Percentiles rank a stretch among this genome's conserved stretches.
These are phyloP conservation scores for Clytia hemisphaerica DNA, from an alignment of 30 jellyfish, hydroid and myxozoan genomes.

Conservation along the genomic window DNA sequence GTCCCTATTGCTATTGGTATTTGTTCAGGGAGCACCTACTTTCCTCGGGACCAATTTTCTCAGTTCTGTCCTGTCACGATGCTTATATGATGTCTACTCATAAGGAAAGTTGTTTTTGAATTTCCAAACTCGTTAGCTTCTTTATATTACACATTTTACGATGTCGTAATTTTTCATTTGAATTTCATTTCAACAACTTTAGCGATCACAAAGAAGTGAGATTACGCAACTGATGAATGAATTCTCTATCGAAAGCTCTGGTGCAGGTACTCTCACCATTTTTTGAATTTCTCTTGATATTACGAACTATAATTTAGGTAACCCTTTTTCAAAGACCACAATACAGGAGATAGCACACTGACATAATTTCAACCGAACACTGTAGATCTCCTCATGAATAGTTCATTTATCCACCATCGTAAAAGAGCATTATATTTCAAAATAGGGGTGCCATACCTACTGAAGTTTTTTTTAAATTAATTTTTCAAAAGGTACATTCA, in stretches of 20 bases:
- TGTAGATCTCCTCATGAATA: no score
- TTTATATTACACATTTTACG: background rate
- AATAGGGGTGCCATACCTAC: no score
- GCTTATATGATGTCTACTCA: background rate
- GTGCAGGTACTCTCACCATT: background rate
- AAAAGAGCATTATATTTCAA: no score
- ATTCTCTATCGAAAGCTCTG: slow-evolving; percentile 53
- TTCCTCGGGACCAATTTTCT: no score
- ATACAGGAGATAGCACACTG: background rate
- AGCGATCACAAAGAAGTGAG: slow-evolving; percentile 56
- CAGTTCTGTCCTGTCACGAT: background rate
- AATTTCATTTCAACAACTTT: background rate
- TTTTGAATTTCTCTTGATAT: background rate
- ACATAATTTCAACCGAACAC: background rate
- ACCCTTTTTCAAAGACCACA: background rate
- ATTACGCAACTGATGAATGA: slow-evolving; percentile 74
- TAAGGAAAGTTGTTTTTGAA: background rate
- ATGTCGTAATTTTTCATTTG: background rate
- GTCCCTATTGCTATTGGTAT: no score
- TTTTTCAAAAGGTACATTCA: no score
- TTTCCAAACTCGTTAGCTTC: background rate
- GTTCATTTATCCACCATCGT: no score
- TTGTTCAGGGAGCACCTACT: no score
- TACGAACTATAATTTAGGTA: background rate
- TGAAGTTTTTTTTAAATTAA: no score